A percentile compares a stretch with the other conserved stretches of the same genome.
These are phyloP conservation scores for Hyposoter dolosus DNA, from an alignment of 2,888 invertebrate genomes.

Conservation along the genomic window DNA sequence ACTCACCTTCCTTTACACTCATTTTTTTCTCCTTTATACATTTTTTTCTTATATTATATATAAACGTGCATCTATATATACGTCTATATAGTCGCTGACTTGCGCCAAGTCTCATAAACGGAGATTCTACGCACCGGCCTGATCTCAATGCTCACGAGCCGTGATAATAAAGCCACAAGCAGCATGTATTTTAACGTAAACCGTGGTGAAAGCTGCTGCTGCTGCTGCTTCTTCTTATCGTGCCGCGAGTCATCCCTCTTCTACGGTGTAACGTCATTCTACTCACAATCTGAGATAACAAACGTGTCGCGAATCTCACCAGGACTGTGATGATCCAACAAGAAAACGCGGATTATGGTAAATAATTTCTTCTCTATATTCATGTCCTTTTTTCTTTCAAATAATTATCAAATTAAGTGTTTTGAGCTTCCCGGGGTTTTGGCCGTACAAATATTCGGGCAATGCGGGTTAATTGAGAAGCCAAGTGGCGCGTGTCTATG, in stretches of 20 bases:
- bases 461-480: not conserved
- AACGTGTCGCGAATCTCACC: conserved; percentile 70
- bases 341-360: conserved; percentile 80
- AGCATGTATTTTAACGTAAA: conserved; percentile 60
- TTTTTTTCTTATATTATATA: conserved; percentile 13
- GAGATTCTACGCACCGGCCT: conserved; percentile 56
- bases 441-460: not conserved
- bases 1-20: conserved; percentile 20
- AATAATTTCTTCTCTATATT: conserved; percentile 44
- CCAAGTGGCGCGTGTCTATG: not conserved
- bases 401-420: not conserved
- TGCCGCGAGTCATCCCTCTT: conserved; percentile 43
- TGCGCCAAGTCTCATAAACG: conserved; percentile 47
- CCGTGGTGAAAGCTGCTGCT: conserved; percentile 48
- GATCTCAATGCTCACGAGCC: conserved; percentile 69
- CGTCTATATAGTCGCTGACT: conserved; percentile 13
- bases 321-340: conserved; percentile 80
- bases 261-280: conserved; percentile 13
- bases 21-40: not conserved
- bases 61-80: not conserved
- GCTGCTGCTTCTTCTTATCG: conserved; percentile 39
- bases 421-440: not conserved
- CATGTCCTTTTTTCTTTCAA: not conserved
- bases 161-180: conserved; percentile 66
- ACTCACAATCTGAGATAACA: conserved; percentile 43